Percentiles rank a stretch among this genome's conserved stretches.
Evolutionary conservation across 2,888 invertebrate genomes (phyloP).

Genomic region (Erebia ligea): DNA sequence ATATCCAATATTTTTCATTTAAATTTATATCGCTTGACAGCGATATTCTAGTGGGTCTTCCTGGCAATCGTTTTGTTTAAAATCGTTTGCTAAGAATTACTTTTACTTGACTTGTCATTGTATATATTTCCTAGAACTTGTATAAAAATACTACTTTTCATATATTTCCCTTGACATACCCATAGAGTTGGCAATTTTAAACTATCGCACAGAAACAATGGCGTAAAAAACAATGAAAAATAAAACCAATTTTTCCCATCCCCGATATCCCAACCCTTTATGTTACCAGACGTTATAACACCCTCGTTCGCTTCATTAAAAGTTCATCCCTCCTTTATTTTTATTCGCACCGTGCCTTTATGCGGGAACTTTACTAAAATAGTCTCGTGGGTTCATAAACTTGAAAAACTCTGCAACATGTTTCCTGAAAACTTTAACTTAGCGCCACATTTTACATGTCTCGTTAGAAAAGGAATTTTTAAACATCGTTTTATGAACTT

Average conservation of each 20-base stretch:
- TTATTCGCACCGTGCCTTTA: conserved; percentile 44
- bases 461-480: conserved; percentile 6
- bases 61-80: too few relatives aligned
- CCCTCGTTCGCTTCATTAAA: conserved; percentile 44
- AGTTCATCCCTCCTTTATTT: conserved; percentile 41
- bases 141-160: too few relatives aligned
- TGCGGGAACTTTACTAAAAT: conserved; percentile 40
- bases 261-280: conserved; percentile 16
- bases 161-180: too few relatives aligned
- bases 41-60: too few relatives aligned
- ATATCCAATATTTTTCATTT: too few relatives aligned
- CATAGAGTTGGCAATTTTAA: background rate
- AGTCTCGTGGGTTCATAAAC: conserved; percentile 33
- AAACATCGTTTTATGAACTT: background rate
- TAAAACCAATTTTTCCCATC: background rate
- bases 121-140: too few relatives aligned
- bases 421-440: conserved; percentile 20
- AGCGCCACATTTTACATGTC: conserved; percentile 17
- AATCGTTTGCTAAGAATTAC: too few relatives aligned
- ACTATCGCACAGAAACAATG: background rate
- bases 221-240: conserved; percentile 3
- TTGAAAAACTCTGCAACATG: conserved; percentile 30
- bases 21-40: too few relatives aligned
- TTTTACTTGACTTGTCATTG: too few relatives aligned
- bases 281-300: background rate